phyloP scores from a whole-genome alignment of 2,797 vertebrate species.

The Falco peregrinus region DNA sequence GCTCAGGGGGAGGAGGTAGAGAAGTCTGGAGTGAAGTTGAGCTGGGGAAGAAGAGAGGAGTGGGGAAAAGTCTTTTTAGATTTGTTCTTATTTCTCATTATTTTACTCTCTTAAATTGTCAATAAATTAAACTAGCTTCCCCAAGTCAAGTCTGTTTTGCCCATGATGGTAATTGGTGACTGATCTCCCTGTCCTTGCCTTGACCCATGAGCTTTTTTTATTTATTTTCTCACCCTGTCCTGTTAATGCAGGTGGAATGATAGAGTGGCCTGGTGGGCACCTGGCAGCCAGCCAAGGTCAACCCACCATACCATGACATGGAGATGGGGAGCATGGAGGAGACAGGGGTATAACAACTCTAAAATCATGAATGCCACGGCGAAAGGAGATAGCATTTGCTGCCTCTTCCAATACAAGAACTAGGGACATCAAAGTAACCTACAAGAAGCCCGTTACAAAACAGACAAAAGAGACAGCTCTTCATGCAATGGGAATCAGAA shows the following conservation, averaged over 20 bases:
- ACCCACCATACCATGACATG: background rate
- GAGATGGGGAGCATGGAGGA: background rate
- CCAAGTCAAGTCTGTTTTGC: background rate
- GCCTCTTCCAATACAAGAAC: background rate
- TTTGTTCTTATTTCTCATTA: background rate
- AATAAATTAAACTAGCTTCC: background rate
- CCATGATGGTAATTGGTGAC: background rate
- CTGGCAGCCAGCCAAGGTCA: background rate
- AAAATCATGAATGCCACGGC: background rate
- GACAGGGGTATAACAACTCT: background rate
- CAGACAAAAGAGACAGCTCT: background rate
- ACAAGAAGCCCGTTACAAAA: background rate
- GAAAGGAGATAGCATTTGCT: background rate
- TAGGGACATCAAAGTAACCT: background rate
- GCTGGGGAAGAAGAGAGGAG: background rate
- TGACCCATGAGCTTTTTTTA: rapidly evolving
- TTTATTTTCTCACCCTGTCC: background rate
- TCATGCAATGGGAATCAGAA: background rate
- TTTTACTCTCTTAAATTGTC: background rate
- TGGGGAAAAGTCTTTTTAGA: background rate
- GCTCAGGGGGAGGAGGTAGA: rapidly evolving
- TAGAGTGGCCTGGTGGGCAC: background rate
- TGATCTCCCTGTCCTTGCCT: background rate
- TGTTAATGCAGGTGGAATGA: background rate
- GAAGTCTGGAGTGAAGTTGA: background rate